Conservation (phyloP, 2,888 invertebrate species). For the Herminia tarsipennalis region DNA sequence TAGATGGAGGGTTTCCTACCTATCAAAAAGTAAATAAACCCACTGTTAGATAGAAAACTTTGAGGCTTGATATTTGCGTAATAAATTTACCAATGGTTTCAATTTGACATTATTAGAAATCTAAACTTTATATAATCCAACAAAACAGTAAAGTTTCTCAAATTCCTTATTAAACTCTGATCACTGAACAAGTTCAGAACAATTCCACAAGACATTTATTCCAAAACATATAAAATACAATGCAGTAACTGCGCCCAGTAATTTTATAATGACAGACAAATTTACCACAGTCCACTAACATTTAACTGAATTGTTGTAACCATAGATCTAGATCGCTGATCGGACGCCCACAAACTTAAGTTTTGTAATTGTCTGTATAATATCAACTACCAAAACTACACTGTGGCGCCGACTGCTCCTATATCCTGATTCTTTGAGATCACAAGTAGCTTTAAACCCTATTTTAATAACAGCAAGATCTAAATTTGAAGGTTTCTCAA, state of each 20-base stretch:
- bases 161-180: too few species aligned
- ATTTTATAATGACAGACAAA: constrained; percentile 43
- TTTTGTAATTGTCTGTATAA: constrained; percentile 54
- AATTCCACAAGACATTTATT: constrained; percentile 20
- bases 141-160: too few species aligned
- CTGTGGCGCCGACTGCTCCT: constrained; percentile 51
- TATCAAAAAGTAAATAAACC: too few species aligned
- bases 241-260: constrained; percentile 34
- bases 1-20: too few species aligned
- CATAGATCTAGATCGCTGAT: constrained; percentile 51
- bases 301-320: constrained; percentile 48
- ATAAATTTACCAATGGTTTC: too few species aligned
- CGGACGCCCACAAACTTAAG: constrained; percentile 54
- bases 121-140: too few species aligned
- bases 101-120: too few species aligned
- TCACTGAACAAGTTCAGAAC: too few species aligned
- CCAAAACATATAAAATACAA: constrained; percentile 27
- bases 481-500: constrained; percentile 21
- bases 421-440: constrained; percentile 49
- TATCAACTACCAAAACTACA: constrained; percentile 53
- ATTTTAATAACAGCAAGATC: constrained; percentile 17
- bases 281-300: constrained; percentile 42
- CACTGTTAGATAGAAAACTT: too few species aligned
- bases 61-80: too few species aligned
- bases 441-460: constrained; percentile 37